phyloP scores from a whole-genome alignment of 2,888 invertebrate genomes.

The Tineola bisselliella region DNA sequence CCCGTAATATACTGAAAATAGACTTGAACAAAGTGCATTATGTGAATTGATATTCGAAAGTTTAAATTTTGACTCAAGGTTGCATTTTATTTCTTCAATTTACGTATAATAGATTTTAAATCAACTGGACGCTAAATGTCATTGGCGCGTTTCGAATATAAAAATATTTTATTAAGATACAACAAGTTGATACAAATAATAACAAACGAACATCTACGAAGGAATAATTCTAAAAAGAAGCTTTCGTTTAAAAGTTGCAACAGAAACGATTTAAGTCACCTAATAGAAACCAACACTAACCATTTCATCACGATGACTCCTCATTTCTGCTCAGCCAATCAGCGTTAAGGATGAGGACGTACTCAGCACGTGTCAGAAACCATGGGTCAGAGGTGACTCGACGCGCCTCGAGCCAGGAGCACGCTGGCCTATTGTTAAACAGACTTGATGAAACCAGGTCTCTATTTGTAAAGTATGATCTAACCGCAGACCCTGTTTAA shows the following conservation, averaged over 20 bases:
- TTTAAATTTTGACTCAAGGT: slow-evolving; percentile 6
- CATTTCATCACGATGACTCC: slow-evolving; percentile 46
- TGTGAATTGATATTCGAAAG: slow-evolving; percentile 8
- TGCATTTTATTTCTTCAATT: slow-evolving; percentile 3
- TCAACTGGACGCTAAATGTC: slow-evolving; percentile 1
- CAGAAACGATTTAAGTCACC: neutral
- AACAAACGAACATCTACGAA: neutral
- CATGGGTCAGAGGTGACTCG: slow-evolving; percentile 44
- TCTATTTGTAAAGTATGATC: slow-evolving; percentile 12
- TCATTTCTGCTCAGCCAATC: slow-evolving; percentile 48
- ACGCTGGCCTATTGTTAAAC: slow-evolving; percentile 35
- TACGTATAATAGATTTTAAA: slow-evolving; percentile 1
- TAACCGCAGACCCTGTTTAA: slow-evolving; percentile 8
- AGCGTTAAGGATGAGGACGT: slow-evolving; percentile 31
- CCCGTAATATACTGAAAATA: neutral
- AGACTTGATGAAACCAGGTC: slow-evolving; percentile 29
- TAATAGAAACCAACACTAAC: slow-evolving; percentile 22
- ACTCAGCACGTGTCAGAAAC: slow-evolving; percentile 42
- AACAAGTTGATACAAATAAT: neutral
- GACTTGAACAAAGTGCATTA: neutral
- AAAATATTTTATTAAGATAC: neutral
- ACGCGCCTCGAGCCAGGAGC: slow-evolving; percentile 24
- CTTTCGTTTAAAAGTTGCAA: slow-evolving; percentile 1
- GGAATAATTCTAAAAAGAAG: neutral
- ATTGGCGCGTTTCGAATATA: neutral